A percentile compares a stretch with the other conserved stretches of the same genome.
These are phyloP conservation scores for Anarrhichthys ocellatus DNA, from an alignment of 2,113 vertebrate species.

Conservation along the genomic window DNA sequence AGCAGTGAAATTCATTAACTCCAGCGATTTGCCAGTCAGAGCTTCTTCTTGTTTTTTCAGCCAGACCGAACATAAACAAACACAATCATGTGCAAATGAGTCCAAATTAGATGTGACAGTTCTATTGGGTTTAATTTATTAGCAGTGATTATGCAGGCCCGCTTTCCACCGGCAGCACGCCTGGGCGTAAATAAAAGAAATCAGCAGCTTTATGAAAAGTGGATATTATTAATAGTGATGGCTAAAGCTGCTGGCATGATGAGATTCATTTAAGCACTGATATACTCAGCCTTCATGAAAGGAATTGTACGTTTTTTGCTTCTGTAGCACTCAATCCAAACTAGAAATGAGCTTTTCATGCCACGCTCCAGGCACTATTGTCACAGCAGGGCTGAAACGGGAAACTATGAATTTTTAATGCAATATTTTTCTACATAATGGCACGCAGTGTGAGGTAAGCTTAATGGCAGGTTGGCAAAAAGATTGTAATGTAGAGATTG, in stretches of 20 bases:
- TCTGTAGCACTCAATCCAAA: conserved; percentile 47
- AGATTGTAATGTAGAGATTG: conserved; percentile 9
- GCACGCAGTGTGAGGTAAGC: conserved; percentile 13
- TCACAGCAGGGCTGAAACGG: conserved; percentile 41
- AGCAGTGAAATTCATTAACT: conserved; percentile 78
- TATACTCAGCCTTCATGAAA: conserved; percentile 58
- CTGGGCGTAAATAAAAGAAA: conserved; percentile 79
- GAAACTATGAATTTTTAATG: conserved; percentile 51
- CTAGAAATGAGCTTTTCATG: conserved; percentile 47
- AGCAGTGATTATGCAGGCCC: conserved; percentile 77
- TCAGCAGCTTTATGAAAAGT: conserved; percentile 77
- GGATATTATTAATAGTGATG: conserved; percentile 82
- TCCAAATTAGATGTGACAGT: conserved; percentile 83
- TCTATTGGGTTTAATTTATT: conserved; percentile 84
- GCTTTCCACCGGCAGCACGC: conserved; percentile 68
- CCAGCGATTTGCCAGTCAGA: conserved; percentile 79
- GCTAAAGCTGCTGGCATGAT: conserved; percentile 71
- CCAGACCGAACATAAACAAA: conserved; percentile 81
- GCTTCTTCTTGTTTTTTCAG: conserved; percentile 55
- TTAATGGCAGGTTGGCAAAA: conserved; percentile 12
- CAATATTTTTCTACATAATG: conserved; percentile 38
- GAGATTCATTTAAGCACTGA: conserved; percentile 70
- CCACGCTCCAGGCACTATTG: conserved; percentile 4
- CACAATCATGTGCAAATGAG: conserved; percentile 82
- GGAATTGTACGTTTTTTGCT: conserved; percentile 51